Evolutionary conservation across 64 coral and sea anemone genomes (phyloP).

Genomic region (Stylophora pistillata): DNA sequence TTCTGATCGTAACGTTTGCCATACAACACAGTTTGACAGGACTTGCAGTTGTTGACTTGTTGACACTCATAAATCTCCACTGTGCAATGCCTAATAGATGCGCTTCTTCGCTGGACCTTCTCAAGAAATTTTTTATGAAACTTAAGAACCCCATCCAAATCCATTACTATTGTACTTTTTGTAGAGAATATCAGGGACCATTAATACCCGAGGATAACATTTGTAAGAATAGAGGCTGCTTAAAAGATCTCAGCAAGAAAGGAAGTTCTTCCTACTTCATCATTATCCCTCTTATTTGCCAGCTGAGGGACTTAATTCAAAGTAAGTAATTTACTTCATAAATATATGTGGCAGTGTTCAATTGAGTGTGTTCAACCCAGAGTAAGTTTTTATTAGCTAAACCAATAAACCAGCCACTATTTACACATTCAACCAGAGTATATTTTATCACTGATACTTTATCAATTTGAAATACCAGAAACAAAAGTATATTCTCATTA

Average conservation of each 20-base stretch:
- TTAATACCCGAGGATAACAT: slow-evolving; percentile 21
- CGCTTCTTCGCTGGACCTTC: slow-evolving; percentile 43
- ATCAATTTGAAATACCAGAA: too few species aligned
- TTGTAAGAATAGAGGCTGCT: slow-evolving; percentile 59
- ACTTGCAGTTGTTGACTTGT: slow-evolving; percentile 48
- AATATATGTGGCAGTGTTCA: too few species aligned
- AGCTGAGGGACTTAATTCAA: slow-evolving; percentile 50
- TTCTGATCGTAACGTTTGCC: slow-evolving; percentile 40
- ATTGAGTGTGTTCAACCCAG: too few species aligned
- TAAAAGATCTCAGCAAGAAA: slow-evolving; percentile 52
- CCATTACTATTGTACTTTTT: slow-evolving; percentile 75
- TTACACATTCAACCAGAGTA: too few species aligned
- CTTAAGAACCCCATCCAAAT: slow-evolving; percentile 62
- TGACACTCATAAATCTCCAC: slow-evolving; percentile 47
- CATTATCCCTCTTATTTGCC: slow-evolving; percentile 60
- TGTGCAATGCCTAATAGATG: slow-evolving; percentile 61
- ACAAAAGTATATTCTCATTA: too few species aligned
- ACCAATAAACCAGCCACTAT: too few species aligned
- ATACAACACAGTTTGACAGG: slow-evolving; percentile 57
- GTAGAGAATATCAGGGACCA: slow-evolving; percentile 67
- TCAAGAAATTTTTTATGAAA: slow-evolving; percentile 60
- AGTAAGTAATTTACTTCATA: too few species aligned
- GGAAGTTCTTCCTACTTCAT: slow-evolving; percentile 66
- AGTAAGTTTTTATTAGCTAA: too few species aligned
- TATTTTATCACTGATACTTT: too few species aligned